A percentile compares a stretch with the other conserved stretches of the same genome.
Evolutionary conservation across 2,113 vertebrate genomes (phyloP).

Genomic region (Peromyscus maniculatus): DNA sequence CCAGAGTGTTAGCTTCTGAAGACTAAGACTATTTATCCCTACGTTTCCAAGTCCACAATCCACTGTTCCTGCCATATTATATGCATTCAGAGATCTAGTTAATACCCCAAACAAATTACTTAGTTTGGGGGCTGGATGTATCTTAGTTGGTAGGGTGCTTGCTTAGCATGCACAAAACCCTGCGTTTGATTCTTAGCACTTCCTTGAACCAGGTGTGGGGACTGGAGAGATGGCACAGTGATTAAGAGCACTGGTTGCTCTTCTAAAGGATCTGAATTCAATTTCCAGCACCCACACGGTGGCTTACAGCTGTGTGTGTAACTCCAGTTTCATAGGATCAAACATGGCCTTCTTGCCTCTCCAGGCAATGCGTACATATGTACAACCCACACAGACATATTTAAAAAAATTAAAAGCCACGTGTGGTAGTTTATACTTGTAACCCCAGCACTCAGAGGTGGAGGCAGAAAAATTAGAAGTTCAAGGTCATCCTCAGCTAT

Average conservation of each 20-base stretch:
- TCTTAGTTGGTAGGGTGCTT: background rate
- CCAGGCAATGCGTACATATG: background rate
- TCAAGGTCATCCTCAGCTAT: background rate
- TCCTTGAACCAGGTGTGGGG: no score
- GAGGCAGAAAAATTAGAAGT: background rate
- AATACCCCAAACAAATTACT: conserved; percentile 1
- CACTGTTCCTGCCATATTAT: background rate
- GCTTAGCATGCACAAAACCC: background rate
- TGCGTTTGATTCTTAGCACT: background rate
- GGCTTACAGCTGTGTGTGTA: background rate
- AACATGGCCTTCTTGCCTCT: background rate
- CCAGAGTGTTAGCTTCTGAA: background rate
- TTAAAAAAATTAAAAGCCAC: background rate
- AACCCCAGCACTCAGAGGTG: background rate
- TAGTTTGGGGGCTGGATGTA: background rate
- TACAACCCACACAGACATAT: background rate
- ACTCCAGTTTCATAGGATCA: background rate
- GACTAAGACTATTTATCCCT: conserved; percentile 19
- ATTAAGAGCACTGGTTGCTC: background rate
- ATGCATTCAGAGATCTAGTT: background rate
- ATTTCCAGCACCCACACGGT: background rate
- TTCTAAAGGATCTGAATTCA: background rate
- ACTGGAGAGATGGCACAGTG: background rate
- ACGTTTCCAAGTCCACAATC: background rate
- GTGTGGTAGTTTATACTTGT: background rate